Evolutionary conservation across 2,888 invertebrate genomes (phyloP), one percentile per base, ranked within the genome.

Genomic region (Nomada ferruginata): DNA sequence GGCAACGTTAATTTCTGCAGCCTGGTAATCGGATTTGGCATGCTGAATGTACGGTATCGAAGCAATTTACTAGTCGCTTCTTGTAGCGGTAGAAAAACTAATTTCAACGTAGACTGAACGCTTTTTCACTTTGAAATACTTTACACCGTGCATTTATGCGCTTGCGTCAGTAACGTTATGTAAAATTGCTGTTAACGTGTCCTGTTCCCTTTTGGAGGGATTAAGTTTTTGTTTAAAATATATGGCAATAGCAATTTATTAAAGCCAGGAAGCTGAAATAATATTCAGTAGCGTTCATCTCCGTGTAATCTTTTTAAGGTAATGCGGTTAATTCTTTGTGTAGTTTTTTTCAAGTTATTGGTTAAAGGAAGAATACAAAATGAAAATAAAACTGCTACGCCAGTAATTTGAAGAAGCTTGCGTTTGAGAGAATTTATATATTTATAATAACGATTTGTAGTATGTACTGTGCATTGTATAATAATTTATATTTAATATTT

Each of bases 31-130:
- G 61, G 60, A 64, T 80, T 80, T 78, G 69, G 64, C 71, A 63
- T 73, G 76, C 68, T 68, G 72, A 77, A 66, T 66, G 52, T 59
- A 72, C 75, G 71, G 78, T 78, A 78, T 72, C n/a, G 15, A 15
- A 20, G 65, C 18, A 71, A 77, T 71, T 77, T 61, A 57, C 13
- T 55, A 52, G 36, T 47, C n/a, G 70, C 13, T 57, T 44, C 26
- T 55, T 63, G 2, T 36, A 36, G 26, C 52, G 52, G 53, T n/a
- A 23, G 36, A 50, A 63, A 26, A 52, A 64, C 18, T 59, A 65
- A 65, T 68, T 78, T 61, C 50, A 55, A 36, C 13, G 53, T 44
- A 29, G 23, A 20, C 55, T 13, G 7, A 10, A 23, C 42, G 13
- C 23, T 47, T 59, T 59, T 59, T 36, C 20, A n/a, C 1, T 15